Conservation (phyloP, 2,797 vertebrate genomes). For the Micrastur ruficollis region DNA sequence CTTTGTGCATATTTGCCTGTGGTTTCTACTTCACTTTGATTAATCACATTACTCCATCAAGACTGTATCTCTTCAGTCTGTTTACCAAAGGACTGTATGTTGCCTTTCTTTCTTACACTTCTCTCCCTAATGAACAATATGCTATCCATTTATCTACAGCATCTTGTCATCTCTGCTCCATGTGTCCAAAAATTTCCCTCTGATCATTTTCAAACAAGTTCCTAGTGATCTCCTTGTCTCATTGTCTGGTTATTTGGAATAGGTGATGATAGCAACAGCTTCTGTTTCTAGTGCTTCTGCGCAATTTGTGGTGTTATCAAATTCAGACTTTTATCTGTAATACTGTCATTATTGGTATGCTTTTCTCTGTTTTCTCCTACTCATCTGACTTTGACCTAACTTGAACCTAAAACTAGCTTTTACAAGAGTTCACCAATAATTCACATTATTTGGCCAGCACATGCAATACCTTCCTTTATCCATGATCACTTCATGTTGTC, state of each 20-base stretch:
- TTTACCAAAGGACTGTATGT: background rate
- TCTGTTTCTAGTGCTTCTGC: background rate
- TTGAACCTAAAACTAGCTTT: background rate
- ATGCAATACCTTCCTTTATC: background rate
- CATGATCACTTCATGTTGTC: background rate
- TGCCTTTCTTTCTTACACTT: background rate
- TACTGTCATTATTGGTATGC: background rate
- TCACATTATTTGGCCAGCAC: background rate
- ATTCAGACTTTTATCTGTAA: background rate
- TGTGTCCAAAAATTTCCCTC: background rate
- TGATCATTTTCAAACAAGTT: background rate
- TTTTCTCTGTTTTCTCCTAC: background rate
- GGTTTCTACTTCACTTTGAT: background rate
- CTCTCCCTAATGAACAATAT: background rate
- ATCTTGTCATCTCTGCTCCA: background rate
- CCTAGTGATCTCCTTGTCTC: background rate
- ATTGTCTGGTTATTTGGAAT: background rate
- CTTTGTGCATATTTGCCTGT: background rate
- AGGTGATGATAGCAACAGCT: background rate
- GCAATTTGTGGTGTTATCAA: background rate
- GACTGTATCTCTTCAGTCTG: background rate
- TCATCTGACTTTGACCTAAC: background rate
- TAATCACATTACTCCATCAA: background rate
- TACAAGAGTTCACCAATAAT: background rate
- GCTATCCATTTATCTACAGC: background rate